Conservation (phyloP, 92 coral and sea anemone species). For the Palythoa grandiflora region DNA sequence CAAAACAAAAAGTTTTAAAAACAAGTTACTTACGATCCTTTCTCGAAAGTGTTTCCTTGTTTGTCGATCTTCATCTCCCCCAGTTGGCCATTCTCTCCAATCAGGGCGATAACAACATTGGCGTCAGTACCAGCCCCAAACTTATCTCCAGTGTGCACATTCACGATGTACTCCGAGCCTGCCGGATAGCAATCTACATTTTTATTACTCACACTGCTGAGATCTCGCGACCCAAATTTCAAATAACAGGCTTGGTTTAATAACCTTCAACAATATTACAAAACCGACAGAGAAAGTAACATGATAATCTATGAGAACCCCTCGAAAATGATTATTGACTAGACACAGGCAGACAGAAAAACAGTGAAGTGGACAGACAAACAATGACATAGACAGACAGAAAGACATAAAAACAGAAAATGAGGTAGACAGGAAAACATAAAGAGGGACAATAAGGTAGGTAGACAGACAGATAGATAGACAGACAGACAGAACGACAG, state of each 20-base stretch:
- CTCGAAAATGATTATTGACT: too few relatives aligned
- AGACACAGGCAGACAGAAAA: neutral
- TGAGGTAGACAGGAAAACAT: too few relatives aligned
- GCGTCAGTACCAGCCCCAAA: constrained; percentile 24
- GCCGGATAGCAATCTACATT: neutral
- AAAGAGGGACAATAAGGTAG: neutral
- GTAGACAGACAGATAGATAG: neutral
- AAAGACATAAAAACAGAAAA: neutral
- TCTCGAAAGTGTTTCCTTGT: constrained; percentile 41
- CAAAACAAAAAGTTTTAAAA: neutral
- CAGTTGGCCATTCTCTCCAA: constrained; percentile 25
- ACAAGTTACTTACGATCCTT: constrained; percentile 37
- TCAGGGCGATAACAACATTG: constrained; percentile 11
- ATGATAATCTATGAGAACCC: too few relatives aligned
- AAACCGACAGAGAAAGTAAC: too few relatives aligned
- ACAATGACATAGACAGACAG: neutral
- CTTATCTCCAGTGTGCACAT: constrained; percentile 30
- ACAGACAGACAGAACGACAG: neutral
- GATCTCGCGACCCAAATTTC: neutral
- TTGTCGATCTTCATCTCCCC: constrained; percentile 46
- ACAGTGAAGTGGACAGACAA: neutral
- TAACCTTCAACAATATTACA: too few relatives aligned
- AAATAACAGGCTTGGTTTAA: neutral
- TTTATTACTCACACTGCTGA: neutral
- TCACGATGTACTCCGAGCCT: constrained; percentile 30